Evolutionary conservation across 2,797 vertebrate species (phyloP).

Genomic region (Galagoides demidoff): DNA sequence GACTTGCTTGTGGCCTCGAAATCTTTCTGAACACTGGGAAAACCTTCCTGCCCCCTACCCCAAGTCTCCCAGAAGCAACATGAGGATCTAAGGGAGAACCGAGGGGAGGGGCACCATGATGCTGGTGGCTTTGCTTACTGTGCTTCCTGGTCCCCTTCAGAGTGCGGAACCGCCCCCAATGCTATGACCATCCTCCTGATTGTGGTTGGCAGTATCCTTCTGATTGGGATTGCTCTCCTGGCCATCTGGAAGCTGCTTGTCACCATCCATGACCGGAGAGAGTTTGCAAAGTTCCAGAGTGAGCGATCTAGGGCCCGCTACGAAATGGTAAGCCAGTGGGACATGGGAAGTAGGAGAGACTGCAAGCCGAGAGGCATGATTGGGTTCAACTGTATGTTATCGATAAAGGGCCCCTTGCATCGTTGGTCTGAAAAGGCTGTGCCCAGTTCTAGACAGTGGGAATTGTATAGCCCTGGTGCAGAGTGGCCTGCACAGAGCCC

Average conservation of each 20-base stretch:
- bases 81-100: neutral
- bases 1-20: neutral
- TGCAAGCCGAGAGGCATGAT: neutral
- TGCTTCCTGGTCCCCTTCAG: conserved; percentile 82
- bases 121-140: neutral
- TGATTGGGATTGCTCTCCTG: conserved; percentile 90
- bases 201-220: conserved; percentile 89
- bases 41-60: neutral
- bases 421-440: neutral
- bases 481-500: neutral
- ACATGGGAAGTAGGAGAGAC: neutral
- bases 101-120: accelerated
- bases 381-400: neutral
- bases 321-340: conserved; percentile 92
- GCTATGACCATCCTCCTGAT: conserved; percentile 92
- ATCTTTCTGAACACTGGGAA: neutral
- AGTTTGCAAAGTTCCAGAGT: conserved; percentile 96
- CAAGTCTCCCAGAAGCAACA: neutral
- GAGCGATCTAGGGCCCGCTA: conserved; percentile 96
- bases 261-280: conserved; percentile 95
- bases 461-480: accelerated
- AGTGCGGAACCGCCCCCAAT: conserved; percentile 91
- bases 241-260: conserved; percentile 95
- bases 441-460: neutral
- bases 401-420: neutral